Conservation (phyloP, 2,113 vertebrate species). For the Lophius piscatorius region DNA sequence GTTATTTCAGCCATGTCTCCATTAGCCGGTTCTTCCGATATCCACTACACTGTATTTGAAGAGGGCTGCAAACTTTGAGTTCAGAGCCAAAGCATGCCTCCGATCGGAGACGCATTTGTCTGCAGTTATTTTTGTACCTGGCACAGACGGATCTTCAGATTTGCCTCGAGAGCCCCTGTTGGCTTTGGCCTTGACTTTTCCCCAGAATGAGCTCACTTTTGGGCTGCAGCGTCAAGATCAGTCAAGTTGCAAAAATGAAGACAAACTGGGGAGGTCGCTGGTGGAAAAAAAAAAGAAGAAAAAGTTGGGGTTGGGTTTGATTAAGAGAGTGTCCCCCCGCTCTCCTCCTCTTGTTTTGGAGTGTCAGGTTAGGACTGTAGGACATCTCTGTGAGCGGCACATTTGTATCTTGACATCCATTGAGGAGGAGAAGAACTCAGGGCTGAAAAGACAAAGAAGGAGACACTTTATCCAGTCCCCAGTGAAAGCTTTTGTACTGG, state of each 20-base stretch:
- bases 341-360: conserved; percentile 36
- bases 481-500: conserved; percentile 57
- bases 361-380: conserved; percentile 72
- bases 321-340: conserved; percentile 9
- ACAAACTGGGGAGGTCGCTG: conserved; percentile 17
- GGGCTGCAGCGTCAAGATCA: conserved; percentile 24
- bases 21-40: conserved; percentile 28
- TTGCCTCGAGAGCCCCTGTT: conserved; percentile 46
- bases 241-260: conserved; percentile 30
- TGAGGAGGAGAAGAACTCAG: conserved; percentile 63
- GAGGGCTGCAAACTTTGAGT: conserved; percentile 37
- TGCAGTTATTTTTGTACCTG: conserved; percentile 60
- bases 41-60: no score
- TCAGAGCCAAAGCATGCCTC: conserved; percentile 32
- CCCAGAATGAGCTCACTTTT: conserved; percentile 52
- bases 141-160: conserved; percentile 38
- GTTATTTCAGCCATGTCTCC: conserved; percentile 36
- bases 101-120: conserved; percentile 49
- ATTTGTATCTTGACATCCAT: conserved; percentile 70
- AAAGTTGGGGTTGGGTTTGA: not conserved
- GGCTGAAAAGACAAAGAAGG: conserved; percentile 68
- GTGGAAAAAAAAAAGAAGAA: not conserved
- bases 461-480: conserved; percentile 73
- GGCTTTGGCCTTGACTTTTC: conserved; percentile 45
- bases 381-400: conserved; percentile 64